phyloP scores from a whole-genome alignment of 2,113 vertebrate genomes.

The Pleuronectes platessa region DNA sequence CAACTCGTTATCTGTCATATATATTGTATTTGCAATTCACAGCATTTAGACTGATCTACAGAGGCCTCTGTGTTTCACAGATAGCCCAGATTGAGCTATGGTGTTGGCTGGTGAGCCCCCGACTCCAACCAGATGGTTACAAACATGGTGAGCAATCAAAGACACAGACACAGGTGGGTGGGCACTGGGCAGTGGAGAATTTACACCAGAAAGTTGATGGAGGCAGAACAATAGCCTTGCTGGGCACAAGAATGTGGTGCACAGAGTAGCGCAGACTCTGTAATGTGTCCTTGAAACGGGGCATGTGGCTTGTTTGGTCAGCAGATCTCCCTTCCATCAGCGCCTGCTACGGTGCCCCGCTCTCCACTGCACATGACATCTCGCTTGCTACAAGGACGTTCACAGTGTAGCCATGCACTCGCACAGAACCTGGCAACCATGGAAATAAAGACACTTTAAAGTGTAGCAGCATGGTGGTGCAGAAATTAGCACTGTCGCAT shows the following conservation, averaged over 20 bases:
- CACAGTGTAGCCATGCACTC: neutral
- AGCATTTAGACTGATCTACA: neutral
- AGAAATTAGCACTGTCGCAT: too few relatives aligned
- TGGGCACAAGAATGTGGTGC: conserved; percentile 17
- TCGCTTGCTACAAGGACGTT: conserved; percentile 32
- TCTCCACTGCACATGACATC: conserved; percentile 11
- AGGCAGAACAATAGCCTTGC: conserved; percentile 33
- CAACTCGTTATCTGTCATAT: neutral
- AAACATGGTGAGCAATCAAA: conserved; percentile 22
- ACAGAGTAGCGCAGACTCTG: conserved; percentile 23
- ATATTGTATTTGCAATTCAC: neutral
- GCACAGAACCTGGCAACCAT: conserved; percentile 8
- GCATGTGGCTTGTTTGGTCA: conserved; percentile 55
- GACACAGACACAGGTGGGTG: neutral
- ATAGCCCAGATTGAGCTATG: conserved; percentile 24
- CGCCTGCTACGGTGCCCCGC: conserved; percentile 15
- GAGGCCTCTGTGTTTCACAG: neutral
- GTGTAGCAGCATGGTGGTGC: too few relatives aligned
- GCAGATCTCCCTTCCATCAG: conserved; percentile 53
- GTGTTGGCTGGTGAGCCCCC: neutral
- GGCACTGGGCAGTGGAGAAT: conserved; percentile 23
- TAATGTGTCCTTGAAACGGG: conserved; percentile 63
- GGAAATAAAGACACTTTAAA: neutral
- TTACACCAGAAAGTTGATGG: conserved; percentile 26
- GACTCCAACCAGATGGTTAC: conserved; percentile 31